These are phyloP conservation scores for Macrochelys suwanniensis DNA, from an alignment of 2,797 vertebrate genomes.

Conservation along the genomic window DNA sequence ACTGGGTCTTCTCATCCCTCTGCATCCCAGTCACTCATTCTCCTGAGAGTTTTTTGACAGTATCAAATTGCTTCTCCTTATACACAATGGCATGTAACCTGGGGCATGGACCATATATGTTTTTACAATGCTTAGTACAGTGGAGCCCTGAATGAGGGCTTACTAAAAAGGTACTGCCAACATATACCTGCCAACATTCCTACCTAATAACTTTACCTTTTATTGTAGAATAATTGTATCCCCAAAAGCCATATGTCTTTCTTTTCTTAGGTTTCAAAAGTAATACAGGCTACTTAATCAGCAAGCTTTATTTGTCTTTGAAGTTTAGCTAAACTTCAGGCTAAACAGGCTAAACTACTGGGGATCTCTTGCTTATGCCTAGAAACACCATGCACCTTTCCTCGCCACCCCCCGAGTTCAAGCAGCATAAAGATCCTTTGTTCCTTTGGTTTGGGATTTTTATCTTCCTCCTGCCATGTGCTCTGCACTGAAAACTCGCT, in stretches of 20 bases:
- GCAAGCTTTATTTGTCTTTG: background rate
- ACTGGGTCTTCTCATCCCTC: background rate
- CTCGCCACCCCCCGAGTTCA: no score
- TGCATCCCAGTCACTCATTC: background rate
- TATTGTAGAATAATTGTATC: constrained; percentile 63
- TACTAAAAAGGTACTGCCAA: constrained; percentile 45
- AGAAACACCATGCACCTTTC: background rate
- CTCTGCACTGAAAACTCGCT: no score
- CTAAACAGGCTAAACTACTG: background rate
- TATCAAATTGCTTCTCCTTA: background rate
- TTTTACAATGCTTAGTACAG: background rate
- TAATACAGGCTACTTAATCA: background rate
- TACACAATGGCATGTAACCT: background rate
- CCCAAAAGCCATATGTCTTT: constrained; percentile 65
- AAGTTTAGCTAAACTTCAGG: background rate
- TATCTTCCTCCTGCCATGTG: no score
- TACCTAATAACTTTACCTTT: constrained; percentile 61
- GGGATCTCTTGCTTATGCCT: background rate
- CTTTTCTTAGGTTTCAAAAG: background rate
- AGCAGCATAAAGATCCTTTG: no score
- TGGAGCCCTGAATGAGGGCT: background rate
- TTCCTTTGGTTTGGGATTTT: no score
- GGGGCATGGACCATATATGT: background rate
- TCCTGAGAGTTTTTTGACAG: background rate
- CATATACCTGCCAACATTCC: constrained; percentile 35